Evolutionary conservation across 2,888 invertebrate species (phyloP).

Genomic region (Catocala nupta): DNA sequence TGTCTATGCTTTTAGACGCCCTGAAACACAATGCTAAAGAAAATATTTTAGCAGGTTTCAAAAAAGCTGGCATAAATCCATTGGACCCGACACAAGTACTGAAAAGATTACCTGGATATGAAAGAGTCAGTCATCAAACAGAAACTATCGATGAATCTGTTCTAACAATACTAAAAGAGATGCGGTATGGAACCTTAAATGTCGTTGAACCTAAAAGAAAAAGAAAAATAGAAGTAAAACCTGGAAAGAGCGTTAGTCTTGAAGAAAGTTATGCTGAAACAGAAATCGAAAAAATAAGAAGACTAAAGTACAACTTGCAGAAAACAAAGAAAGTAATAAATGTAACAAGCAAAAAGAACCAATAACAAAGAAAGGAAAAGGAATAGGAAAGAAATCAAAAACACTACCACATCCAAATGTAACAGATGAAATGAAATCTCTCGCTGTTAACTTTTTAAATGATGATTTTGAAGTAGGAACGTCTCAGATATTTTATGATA

Average conservation of each 20-base stretch:
- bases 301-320: too few species aligned
- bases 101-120: slow-evolving; percentile 31
- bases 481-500: slow-evolving; percentile 26
- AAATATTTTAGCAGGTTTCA: slow-evolving; percentile 50
- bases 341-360: too few species aligned
- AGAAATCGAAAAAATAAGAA: too few species aligned
- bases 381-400: slow-evolving; percentile 33
- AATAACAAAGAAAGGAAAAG: slow-evolving; percentile 30
- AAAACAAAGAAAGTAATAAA: too few species aligned
- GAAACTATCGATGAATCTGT: slow-evolving; percentile 30
- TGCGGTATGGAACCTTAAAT: slow-evolving; percentile 26
- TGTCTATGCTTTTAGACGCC: slow-evolving; percentile 44
- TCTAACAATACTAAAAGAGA: slow-evolving; percentile 25
- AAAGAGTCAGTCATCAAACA: slow-evolving; percentile 26
- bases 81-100: slow-evolving; percentile 23
- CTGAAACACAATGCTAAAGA: slow-evolving; percentile 22
- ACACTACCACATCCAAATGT: slow-evolving; percentile 21
- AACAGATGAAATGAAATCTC: slow-evolving; percentile 29
- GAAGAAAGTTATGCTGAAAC: slow-evolving; percentile 34
- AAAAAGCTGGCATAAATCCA: slow-evolving; percentile 32
- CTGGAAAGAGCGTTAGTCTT: slow-evolving; percentile 28
- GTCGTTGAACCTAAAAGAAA: slow-evolving; percentile 28
- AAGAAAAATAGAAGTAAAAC: slow-evolving; percentile 32
- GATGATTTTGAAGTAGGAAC: slow-evolving; percentile 25
- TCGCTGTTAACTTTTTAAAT: slow-evolving; percentile 18